These are phyloP conservation scores for Gobiocypris rarus DNA, from an alignment of 2,113 vertebrate genomes.

Conservation along the genomic window DNA sequence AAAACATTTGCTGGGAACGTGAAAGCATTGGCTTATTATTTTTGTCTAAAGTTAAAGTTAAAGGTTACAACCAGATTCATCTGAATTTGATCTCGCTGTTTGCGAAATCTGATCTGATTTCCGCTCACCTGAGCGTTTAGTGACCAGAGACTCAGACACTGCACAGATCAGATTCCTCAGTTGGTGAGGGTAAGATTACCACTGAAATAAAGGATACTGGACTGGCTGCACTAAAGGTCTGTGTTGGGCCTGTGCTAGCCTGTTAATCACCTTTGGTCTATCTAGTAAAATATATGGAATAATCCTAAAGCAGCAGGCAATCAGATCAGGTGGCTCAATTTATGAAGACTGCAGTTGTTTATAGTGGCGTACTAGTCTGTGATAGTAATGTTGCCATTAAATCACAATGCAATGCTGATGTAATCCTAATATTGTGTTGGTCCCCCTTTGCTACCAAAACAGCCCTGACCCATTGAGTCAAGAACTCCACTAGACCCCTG, in stretches of 20 bases:
- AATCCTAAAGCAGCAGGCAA: not conserved
- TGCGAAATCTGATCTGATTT: constrained; percentile 25
- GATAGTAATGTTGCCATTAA: not conserved
- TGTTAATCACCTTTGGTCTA: not conserved
- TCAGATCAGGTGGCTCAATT: not conserved
- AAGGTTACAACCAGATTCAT: not conserved
- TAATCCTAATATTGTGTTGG: no score
- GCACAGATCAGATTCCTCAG: not conserved
- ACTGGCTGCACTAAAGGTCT: not conserved
- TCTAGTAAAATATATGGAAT: not conserved
- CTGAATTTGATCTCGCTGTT: constrained; percentile 24
- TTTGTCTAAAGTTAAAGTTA: no score
- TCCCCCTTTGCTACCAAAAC: no score
- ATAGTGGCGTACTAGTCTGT: not conserved
- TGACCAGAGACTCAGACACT: constrained; percentile 1
- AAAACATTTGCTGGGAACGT: no score
- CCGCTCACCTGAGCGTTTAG: not conserved
- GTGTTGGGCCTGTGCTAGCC: constrained; percentile 9
- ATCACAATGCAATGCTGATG: not conserved
- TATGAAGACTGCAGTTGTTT: not conserved
- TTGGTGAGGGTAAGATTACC: not conserved
- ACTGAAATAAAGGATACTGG: no score
- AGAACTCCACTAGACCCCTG: no score
- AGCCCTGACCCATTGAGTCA: no score
- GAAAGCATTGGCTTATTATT: no score